Percentiles rank a stretch among this genome's conserved stretches.
These are phyloP conservation scores for Epizoanthus scotinus DNA, from an alignment of 92 coral and sea anemone species.

Conservation along the genomic window DNA sequence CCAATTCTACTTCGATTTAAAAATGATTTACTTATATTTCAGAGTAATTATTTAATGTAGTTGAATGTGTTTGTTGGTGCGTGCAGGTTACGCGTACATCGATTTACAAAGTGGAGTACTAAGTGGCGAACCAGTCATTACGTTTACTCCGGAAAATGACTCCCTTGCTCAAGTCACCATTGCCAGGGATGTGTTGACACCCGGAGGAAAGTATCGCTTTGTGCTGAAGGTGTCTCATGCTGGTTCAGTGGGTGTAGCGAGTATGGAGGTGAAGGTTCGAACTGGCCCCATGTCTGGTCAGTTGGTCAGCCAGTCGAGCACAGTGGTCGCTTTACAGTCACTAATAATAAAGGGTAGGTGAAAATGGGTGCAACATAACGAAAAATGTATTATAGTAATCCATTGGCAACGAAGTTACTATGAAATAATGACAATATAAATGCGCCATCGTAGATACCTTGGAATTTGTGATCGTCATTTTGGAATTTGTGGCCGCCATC, in stretches of 20 bases:
- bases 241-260: slow-evolving; percentile 44
- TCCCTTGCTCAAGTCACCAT: slow-evolving; percentile 47
- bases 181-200: slow-evolving; percentile 33
- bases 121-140: slow-evolving; percentile 17
- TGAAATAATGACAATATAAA: no score
- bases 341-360: slow-evolving; percentile 37
- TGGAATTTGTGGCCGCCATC: no score
- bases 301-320: slow-evolving; percentile 22
- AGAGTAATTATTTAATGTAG: no score
- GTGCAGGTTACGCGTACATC: slow-evolving; percentile 19
- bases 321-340: slow-evolving; percentile 27
- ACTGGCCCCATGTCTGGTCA: slow-evolving; percentile 57
- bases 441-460: no score
- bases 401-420: no score
- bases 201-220: slow-evolving; percentile 53
- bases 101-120: slow-evolving; percentile 31
- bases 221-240: slow-evolving; percentile 45
- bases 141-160: slow-evolving; percentile 31
- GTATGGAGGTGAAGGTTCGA: slow-evolving; percentile 54
- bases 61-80: background rate
- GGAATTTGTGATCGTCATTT: no score
- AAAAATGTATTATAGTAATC: no score
- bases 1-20: no score
- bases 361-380: no score
- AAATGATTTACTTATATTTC: no score